Evolutionary conservation across 2,797 vertebrate genomes (phyloP).

Genomic region (Sparidentex hasta): DNA sequence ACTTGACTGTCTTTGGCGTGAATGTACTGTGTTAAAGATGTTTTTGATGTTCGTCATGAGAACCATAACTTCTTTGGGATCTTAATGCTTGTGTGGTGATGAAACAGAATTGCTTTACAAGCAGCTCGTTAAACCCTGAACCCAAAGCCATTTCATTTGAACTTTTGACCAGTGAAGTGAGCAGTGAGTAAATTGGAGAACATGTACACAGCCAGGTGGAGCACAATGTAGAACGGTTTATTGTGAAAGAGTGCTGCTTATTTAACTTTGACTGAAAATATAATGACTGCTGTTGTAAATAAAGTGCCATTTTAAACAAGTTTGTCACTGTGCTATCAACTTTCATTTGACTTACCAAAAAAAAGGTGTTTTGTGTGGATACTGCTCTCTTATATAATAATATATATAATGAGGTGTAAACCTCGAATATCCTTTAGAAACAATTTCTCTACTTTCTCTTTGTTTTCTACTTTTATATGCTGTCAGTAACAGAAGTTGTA

Average conservation of each 20-base stretch:
- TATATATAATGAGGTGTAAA: too few species aligned
- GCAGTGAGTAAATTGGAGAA: background rate
- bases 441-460: background rate
- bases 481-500: too few species aligned
- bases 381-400: too few species aligned
- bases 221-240: background rate
- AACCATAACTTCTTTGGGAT: background rate
- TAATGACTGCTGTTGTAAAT: background rate
- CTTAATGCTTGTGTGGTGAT: background rate
- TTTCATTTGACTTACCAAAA: background rate
- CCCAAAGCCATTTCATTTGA: background rate
- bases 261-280: background rate
- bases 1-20: background rate
- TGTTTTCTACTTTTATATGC: background rate
- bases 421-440: background rate
- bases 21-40: background rate
- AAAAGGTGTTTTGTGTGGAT: background rate
- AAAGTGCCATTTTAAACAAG: background rate
- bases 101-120: conserved; percentile 3
- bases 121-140: conserved; percentile 19
- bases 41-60: background rate
- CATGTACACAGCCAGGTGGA: background rate
- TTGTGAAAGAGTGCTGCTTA: background rate
- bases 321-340: background rate
- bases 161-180: conserved; percentile 38